Evolutionary conservation across 2,888 invertebrate genomes (phyloP), one percentile per base, ranked within the genome.

Genomic region (Cosmorhoe ocellata): DNA sequence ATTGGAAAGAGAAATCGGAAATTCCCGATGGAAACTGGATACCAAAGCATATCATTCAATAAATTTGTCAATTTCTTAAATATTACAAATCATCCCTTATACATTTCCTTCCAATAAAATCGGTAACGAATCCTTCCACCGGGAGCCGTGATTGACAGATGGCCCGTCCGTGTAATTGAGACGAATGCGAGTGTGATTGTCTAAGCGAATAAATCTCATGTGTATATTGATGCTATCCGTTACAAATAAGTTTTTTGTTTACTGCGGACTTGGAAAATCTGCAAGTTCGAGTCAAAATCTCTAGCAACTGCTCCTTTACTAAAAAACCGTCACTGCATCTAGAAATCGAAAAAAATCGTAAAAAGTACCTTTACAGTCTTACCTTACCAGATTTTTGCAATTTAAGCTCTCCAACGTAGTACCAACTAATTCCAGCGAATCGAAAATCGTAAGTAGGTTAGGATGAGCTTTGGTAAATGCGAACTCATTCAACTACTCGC

Each of bases 61-160:
- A n/a, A n/a, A n/a, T n/a, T n/a, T n/a, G n/a, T n/a, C 26, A 33
- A 24, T 48, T 48, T 36, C 40, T 33, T 38, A 56, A 51, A 51
- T 43, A 62, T n/a, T n/a, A n/a, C n/a, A n/a, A n/a, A n/a, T n/a
- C n/a, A n/a, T n/a, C n/a, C n/a, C n/a, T 31, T 56, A 57, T 63
- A 64, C 60, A 66, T 71, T 67, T 65, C 61, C 64, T 66, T 65
- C 61, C 64, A 66, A 67, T 71, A 67, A 71, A 73, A 81, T 80
- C 72, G 69, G 77, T 80, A 81, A 79, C 81, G 80, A 82, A 88
- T 88, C 81, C 84, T 84, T 79, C 89, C 83, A 64, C 57, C 65
- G 85, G 84, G 89, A 82, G 64, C 50, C 52, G 71, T 82, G 89
- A 89, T 85, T 86, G 89, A 88, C 89, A 85, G 87, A 89, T 87